phyloP scores from a whole-genome alignment of 2,888 invertebrate genomes.

The Sphaerophoria taeniata region DNA sequence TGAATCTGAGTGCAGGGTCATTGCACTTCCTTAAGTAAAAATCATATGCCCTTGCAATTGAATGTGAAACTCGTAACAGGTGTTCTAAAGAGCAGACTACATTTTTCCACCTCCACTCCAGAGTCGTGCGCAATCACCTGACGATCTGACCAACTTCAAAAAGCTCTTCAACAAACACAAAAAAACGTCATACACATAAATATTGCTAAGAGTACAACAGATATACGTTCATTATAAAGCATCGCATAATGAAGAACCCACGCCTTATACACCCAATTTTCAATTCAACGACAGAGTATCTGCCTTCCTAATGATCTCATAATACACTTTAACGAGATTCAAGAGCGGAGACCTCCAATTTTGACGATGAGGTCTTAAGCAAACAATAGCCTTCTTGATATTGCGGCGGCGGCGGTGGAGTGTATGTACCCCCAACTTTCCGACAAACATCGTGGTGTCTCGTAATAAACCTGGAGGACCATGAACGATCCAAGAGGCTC shows the following conservation, averaged over 20 bases:
- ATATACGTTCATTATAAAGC: conserved; percentile 13
- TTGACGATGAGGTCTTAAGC: conserved; percentile 70
- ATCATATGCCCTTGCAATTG: too few relatives aligned
- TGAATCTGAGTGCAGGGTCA: too few relatives aligned
- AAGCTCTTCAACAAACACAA: conserved; percentile 27
- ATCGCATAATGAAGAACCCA: conserved; percentile 68
- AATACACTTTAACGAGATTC: conserved; percentile 74
- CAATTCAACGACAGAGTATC: conserved; percentile 52
- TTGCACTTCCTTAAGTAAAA: too few relatives aligned
- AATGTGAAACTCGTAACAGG: too few relatives aligned
- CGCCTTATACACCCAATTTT: conserved; percentile 64
- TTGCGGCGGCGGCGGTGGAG: conserved; percentile 34
- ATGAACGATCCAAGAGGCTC: conserved; percentile 55
- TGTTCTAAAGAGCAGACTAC: too few relatives aligned
- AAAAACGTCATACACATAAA: conserved; percentile 30
- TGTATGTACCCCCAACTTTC: conserved; percentile 18
- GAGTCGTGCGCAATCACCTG: conserved; percentile 60
- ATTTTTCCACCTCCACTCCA: neutral
- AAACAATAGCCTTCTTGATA: conserved; percentile 70
- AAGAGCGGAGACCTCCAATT: conserved; percentile 70
- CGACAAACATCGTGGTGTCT: neutral
- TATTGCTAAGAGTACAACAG: neutral
- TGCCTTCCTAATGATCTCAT: conserved; percentile 72
- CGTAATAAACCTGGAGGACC: conserved; percentile 27
- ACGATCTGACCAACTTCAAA: conserved; percentile 52